Base-by-base conservation (phyloP, 2,888 invertebrate species). In the Sceliomorpha sp. region DNA sequence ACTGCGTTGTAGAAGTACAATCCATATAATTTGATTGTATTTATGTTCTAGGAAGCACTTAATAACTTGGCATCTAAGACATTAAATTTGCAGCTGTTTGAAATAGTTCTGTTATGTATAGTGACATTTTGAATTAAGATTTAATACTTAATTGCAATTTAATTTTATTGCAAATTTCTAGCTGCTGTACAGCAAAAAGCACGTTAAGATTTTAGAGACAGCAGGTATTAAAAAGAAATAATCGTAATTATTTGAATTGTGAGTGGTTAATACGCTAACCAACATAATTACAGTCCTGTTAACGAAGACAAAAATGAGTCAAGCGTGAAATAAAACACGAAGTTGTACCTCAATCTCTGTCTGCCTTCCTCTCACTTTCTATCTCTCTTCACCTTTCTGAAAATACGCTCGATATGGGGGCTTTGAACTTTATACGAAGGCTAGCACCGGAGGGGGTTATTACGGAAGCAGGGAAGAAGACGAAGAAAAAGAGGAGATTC, bases 371-470 rank as follows among this genome's bases (percentile, higher is more conserved):
- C 9, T 14, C 31, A 29, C 8, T 5, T 4, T 8, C 31, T 31
- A 9, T 20, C 20, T 17, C 13, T 12, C 12, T 36, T 17, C 26
- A 9, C 2, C 26, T 50, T 26, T 50, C 26, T 20, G n/a, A 39
- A 50, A 26, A 26, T 50, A 2, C 24, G 36, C 36, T 50, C 36
- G 34, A 50, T 24, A 50, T 36, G 14, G 34, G 36, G 17, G 37
- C 50, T 50, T 36, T 36, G 50, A 50, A 50, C 50, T 50, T 20
- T 20, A 20, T 50, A 48, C 36, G 37, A 24, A 20, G 14, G 36
- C 36, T 50, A 27, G 50, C 36, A 36, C 50, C 50, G 26, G 26
- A 24, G 50, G 50, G 50, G 36, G 50, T 36, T 37, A 50, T 50
- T 50, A 50, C 50, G 27, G 26, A 50, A 27, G 48, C 48, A 36